phyloP scores from a whole-genome alignment of 2,888 invertebrate genomes.

The Pristionchus exspectatus region DNA sequence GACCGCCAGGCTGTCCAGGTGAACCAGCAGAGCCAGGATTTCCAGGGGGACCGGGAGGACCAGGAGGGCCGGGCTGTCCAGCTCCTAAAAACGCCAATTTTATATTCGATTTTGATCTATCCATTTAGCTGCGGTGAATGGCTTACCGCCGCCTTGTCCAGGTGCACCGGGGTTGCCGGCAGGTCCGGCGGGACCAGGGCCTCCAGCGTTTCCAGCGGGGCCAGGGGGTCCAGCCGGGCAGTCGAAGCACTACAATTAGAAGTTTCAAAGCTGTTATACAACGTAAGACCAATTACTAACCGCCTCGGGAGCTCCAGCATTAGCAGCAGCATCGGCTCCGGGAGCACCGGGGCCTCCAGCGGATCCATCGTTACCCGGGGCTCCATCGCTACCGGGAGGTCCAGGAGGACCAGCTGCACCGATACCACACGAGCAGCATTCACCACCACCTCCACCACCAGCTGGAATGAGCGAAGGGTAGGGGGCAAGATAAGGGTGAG shows the following conservation, averaged over 20 bases:
- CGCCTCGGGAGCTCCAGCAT: not conserved
- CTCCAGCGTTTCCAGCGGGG: slow-evolving; percentile 37
- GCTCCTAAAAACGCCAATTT: not conserved
- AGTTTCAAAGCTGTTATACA: not conserved
- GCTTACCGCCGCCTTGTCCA: not conserved
- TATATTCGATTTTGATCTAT: not conserved
- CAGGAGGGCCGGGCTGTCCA: slow-evolving; percentile 26
- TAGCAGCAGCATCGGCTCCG: slow-evolving; percentile 39
- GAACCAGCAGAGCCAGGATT: slow-evolving; percentile 5
- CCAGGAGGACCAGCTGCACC: slow-evolving; percentile 43
- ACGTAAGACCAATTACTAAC: too few relatives aligned
- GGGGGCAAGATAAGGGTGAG: not conserved
- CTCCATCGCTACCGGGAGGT: slow-evolving; percentile 27
- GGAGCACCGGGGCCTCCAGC: slow-evolving; percentile 39
- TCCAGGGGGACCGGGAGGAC: slow-evolving; percentile 35
- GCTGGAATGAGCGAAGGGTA: not conserved
- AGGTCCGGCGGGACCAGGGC: slow-evolving; percentile 39
- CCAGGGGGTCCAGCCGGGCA: slow-evolving; percentile 42
- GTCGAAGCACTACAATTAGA: not conserved
- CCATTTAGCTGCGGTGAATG: not conserved
- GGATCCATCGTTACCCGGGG: slow-evolving; percentile 6
- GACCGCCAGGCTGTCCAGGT: slow-evolving; percentile 19
- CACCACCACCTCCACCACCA: slow-evolving; percentile 50
- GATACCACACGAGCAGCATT: slow-evolving; percentile 38
- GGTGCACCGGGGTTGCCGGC: slow-evolving; percentile 9